Evolutionary conservation across 2,113 vertebrate species (phyloP), one percentile per base, ranked within the genome.

Genomic region (Cottus gobio): DNA sequence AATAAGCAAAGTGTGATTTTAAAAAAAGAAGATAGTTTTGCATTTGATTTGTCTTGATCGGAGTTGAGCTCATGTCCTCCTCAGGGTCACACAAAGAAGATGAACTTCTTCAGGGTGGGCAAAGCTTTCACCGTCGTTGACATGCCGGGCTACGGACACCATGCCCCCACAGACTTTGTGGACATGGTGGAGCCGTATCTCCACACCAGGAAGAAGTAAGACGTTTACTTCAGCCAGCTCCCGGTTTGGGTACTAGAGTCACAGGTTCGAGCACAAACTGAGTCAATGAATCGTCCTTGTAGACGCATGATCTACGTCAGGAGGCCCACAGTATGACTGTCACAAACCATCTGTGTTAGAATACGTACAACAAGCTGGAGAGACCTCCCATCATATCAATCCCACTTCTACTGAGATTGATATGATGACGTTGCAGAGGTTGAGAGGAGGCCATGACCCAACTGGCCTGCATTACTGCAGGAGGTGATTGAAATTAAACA

Each of bases 11-110:
- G 7, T 57, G 6, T 39, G 37, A 39, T 39, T 31, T 39, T 39
- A 39, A 39, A 8, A 39, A 39, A 8, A 39, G 9, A 11, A 39
- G 7, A 39, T 9, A 11, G 7, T 7, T 37, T 39, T 39, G 37
- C 11, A 39, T 39, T 8, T 39, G 37, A 39, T 39, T 16, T 24
- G 11, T 42, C 54, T 20, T 26, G 52, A 54, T 26, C 5, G 15
- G 10, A 60, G 60, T 1, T 69, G 1, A 37, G 2, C 48, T 26
- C 12, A 3, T 7, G 36, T 56, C 24, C 9, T 1, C 22, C 30
- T 42, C 63, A 99, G 98, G 98, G 98, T 10, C 97, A 99, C 88
- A 99, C 98, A 28, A 99, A 96, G 93, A 99, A 98, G 93, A 96
- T 99, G 93, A 98, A 99, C 93, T 99, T 99, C 93, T 99, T 97